Base-by-base conservation (phyloP, 1,140 invertebrate species). In the Penaeus indicus region DNA sequence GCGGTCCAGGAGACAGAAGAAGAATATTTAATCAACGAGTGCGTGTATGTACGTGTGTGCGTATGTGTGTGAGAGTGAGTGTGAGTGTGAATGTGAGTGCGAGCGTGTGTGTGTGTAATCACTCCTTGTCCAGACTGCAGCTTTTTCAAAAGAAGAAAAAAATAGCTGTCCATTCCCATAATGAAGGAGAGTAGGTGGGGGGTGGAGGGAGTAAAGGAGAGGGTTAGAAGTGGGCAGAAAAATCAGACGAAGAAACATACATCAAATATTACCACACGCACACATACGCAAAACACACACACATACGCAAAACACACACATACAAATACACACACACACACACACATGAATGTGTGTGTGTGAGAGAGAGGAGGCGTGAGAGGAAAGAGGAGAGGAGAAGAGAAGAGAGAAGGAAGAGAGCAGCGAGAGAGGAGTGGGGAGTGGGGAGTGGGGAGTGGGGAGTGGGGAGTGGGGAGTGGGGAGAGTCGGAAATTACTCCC, bases 1-100 rank as follows among this genome's bases (percentile, higher is more conserved):
- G n/a, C n/a, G n/a, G n/a, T n/a, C n/a, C n/a, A n/a, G n/a, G n/a
- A n/a, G n/a, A n/a, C n/a, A n/a, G n/a, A n/a, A n/a, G n/a, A n/a
- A n/a, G n/a, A n/a, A n/a, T n/a, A n/a, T n/a, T n/a, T n/a, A n/a
- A n/a, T n/a, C n/a, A n/a, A n/a, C n/a, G n/a, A n/a, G n/a, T n/a
- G n/a, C n/a, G 63, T 64, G 63, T 64, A n/a, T 64, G 63, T 64
- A n/a, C n/a, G 63, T 64, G 63, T 64, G 63, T 64, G 63, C n/a
- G 63, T 64, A n/a, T 64, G 63, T 64, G 63, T 64, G 63, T 64
- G 63, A 18, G 63, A 18, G 63, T 64, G 63, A 18, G 63, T 64
- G 63, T 64, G 63, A 18, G 63, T 64, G n/a, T n/a, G n/a, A n/a
- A n/a, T n/a, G n/a, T n/a, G n/a, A n/a, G n/a, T n/a, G n/a, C n/a